Conservation (phyloP, 2,888 invertebrate species). For the Rhogogaster chlorosoma region DNA sequence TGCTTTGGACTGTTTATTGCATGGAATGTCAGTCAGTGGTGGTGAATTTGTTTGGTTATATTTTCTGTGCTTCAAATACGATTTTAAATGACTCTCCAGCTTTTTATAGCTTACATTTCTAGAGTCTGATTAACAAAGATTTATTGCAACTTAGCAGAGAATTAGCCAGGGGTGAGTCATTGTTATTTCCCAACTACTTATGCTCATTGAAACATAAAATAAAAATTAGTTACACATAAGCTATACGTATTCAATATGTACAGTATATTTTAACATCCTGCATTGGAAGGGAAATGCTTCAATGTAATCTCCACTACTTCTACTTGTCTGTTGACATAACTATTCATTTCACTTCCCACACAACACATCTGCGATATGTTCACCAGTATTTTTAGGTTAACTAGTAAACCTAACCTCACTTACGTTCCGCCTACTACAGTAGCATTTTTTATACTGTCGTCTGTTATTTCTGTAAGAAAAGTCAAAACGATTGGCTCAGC, state of each 20-base stretch:
- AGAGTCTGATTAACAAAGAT: neutral
- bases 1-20: conserved; percentile 26
- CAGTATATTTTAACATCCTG: neutral
- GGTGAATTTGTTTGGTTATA: conserved; percentile 46
- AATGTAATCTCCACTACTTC: neutral
- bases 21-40: conserved; percentile 44
- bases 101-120: neutral
- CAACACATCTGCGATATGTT: neutral
- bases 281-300: neutral
- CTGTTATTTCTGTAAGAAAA: neutral
- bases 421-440: neutral
- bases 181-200: neutral
- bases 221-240: neutral
- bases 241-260: neutral
- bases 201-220: neutral
- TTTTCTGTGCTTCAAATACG: conserved; percentile 4
- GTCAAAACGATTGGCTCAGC: neutral
- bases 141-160: conserved; percentile 12
- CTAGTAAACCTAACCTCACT: conserved; percentile 18
- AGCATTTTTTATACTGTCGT: neutral
- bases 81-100: conserved; percentile 24
- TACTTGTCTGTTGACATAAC: neutral
- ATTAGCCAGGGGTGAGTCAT: conserved; percentile 14
- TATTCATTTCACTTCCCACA: neutral
- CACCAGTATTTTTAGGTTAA: conserved; percentile 11